Evolutionary conservation across 2,113 vertebrate genomes (phyloP).

Genomic region (Podarcis muralis): DNA sequence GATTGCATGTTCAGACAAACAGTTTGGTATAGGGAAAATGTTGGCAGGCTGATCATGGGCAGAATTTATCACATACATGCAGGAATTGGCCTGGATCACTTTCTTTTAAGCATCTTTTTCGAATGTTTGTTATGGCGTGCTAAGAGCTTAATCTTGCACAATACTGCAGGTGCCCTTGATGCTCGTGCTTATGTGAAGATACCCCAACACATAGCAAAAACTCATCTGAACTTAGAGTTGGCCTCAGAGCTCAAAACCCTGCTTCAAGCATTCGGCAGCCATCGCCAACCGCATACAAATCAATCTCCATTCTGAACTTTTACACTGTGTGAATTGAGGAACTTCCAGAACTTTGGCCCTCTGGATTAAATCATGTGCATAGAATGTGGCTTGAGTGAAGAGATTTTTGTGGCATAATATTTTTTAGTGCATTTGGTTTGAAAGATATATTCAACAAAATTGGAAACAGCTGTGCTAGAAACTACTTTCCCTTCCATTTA

Average conservation of each 20-base stretch:
- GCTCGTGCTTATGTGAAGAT: background rate
- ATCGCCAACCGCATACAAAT: no score
- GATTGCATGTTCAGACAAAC: background rate
- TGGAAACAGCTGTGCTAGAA: slow-evolving; percentile 85
- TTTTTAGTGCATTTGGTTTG: slow-evolving; percentile 75
- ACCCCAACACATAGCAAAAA: background rate
- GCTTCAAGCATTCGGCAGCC: no score
- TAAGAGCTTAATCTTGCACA: background rate
- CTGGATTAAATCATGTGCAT: slow-evolving; percentile 69
- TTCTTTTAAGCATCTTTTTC: background rate
- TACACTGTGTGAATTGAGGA: slow-evolving; percentile 51
- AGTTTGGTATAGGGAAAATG: background rate
- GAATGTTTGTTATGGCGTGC: background rate
- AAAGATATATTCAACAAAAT: slow-evolving; percentile 83
- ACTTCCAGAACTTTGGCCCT: slow-evolving; percentile 58
- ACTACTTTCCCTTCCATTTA: slow-evolving; percentile 84
- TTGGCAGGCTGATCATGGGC: no score
- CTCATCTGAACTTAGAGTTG: slow-evolving; percentile 33
- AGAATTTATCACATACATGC: background rate
- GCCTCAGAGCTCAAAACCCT: no score
- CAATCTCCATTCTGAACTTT: slow-evolving; percentile 36
- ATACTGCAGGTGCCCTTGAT: background rate
- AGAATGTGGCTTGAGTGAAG: slow-evolving; percentile 66
- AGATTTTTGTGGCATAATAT: slow-evolving; percentile 75
- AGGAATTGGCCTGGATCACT: background rate